Evolutionary conservation across 2,113 vertebrate genomes (phyloP), one percentile per base, ranked within the genome.

Genomic region (Glaucomys volans): DNA sequence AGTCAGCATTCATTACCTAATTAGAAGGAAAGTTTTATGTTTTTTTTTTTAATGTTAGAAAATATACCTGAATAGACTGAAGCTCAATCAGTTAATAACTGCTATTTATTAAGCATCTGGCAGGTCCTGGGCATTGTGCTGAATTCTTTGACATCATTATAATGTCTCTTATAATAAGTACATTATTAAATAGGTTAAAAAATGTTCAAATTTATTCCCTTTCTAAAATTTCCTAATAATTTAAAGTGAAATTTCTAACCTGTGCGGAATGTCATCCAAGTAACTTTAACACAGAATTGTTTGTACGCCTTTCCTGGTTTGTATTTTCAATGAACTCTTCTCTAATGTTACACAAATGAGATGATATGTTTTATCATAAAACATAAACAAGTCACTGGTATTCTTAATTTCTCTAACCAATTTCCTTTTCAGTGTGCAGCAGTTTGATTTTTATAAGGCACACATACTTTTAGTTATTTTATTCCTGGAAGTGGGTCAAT

Each of bases 181-280:
- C 37, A 17, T 76, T 81, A 69, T 82, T 91, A 95, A 77, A 66
- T 59, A 72, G 87, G 57, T 50, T 87, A 18, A 52, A 87, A 90
- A 90, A 35, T 28, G 5, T 42, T 90, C 88, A 37, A 87, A 72
- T 92, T 42, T 71, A 62, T 50, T 67, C 2, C 32, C 66, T 90
- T 89, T 81, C 66, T 50, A 62, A 95, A 86, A 84, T 85, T 84
- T 87, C 37, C 67, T 47, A 93, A 79, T 89, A 59, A 80, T 59
- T 79, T 95, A 89, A 95, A 96, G 92, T 84, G 57, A 94, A 92
- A 77, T 77, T n/a, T 69, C 75, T 40, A 96, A 35, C 62, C 67
- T 37, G 35, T 26, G 44, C 8, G 85, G 76, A 97, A 94, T 92
- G 64, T 71, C 59, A 94, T 52, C 44, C 88, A 82, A 91, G 90